A percentile compares a stretch with the other conserved stretches of the same genome.
phyloP scores from a whole-genome alignment of 2,113 vertebrate species.

The Sapayoa aenigma region DNA sequence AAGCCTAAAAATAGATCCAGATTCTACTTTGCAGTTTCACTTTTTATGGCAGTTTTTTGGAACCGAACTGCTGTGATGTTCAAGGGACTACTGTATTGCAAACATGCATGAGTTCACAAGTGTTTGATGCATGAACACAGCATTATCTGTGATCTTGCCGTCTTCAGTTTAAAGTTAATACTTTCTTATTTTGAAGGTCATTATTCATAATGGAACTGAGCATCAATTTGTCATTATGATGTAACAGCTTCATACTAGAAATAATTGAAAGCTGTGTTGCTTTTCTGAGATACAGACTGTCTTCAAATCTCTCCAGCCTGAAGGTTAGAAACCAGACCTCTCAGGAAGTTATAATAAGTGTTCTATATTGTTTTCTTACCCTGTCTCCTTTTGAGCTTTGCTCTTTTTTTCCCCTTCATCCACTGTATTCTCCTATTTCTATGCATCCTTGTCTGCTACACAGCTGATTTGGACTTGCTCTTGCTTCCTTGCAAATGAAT shows the following conservation, averaged over 20 bases:
- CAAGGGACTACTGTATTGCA: no score
- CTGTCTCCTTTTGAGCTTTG: not conserved
- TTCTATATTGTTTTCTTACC: not conserved
- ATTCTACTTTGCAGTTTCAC: no score
- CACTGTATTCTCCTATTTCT: not conserved
- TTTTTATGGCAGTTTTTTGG: no score
- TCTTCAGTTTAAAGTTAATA: slow-evolving; percentile 32
- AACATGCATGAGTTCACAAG: slow-evolving; percentile 22
- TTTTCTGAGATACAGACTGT: not conserved
- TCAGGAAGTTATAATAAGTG: not conserved
- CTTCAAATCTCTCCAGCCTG: not conserved
- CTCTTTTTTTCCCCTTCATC: not conserved
- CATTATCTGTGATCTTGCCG: not conserved
- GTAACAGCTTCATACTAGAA: not conserved
- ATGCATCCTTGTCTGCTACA: not conserved
- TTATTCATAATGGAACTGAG: not conserved
- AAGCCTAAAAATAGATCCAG: no score
- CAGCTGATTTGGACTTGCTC: not conserved
- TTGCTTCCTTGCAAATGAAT: not conserved
- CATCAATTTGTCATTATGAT: not conserved
- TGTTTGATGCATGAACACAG: not conserved
- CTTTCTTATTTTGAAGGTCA: slow-evolving; percentile 2
- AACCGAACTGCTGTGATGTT: no score
- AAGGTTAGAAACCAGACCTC: not conserved
- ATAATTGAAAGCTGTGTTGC: not conserved